Percentiles rank a stretch among this genome's conserved stretches.
phyloP scores from a whole-genome alignment of 2,888 invertebrate species.

The Macrosoma leucophasiata region DNA sequence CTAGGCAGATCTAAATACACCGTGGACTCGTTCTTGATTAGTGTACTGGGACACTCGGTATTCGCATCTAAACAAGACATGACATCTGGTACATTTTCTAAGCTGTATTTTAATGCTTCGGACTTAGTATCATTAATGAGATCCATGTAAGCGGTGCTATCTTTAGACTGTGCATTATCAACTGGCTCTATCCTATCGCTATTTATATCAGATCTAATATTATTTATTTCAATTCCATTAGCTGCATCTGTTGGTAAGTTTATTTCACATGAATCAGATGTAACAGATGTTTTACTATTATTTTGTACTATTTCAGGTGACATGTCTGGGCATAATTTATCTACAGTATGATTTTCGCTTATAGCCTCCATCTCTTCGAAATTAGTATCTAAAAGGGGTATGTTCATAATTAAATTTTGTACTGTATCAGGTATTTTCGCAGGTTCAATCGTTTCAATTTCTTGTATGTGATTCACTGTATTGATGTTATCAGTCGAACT shows the following conservation, averaged over 20 bases:
- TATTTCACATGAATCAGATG: constrained; percentile 10
- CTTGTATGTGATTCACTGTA: no score
- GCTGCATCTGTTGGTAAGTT: constrained; percentile 11
- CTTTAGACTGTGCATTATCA: constrained; percentile 28
- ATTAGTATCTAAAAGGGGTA: no score
- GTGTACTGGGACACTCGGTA: constrained; percentile 25
- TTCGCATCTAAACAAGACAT: constrained; percentile 27
- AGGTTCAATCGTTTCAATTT: no score
- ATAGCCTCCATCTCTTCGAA: no score
- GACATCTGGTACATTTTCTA: constrained; percentile 32
- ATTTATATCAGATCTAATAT: constrained; percentile 33
- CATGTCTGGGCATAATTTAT: constrained; percentile 24
- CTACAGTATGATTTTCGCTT: no score
- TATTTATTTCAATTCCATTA: constrained; percentile 18
- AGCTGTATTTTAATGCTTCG: constrained; percentile 36
- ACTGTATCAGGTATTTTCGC: constrained; percentile 44
- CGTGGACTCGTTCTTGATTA: constrained; percentile 53
- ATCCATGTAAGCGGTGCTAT: constrained; percentile 57
- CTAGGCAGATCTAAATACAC: constrained; percentile 62
- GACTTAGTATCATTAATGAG: constrained; percentile 50
- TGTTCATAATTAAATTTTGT: constrained; percentile 39
- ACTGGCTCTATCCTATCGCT: constrained; percentile 14
- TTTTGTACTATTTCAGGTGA: constrained; percentile 63
- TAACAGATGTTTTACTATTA: constrained; percentile 31
- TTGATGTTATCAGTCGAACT: no score